These are phyloP conservation scores for Fistularia commersonii DNA, from an alignment of 2,797 vertebrate genomes.

Conservation along the genomic window DNA sequence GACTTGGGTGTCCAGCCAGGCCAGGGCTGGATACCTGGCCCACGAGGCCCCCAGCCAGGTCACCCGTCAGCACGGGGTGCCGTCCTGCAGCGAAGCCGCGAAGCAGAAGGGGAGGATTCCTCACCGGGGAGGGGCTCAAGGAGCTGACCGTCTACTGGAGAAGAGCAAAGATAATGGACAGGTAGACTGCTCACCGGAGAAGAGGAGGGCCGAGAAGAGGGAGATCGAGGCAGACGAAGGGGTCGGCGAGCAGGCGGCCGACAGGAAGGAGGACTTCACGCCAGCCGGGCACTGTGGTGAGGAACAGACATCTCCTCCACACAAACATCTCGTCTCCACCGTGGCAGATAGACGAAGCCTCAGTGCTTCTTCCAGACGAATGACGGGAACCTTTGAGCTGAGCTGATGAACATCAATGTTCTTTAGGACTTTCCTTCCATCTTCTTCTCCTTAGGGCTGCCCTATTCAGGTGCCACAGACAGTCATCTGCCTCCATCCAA, in stretches of 20 bases:
- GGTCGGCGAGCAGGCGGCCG: conserved; percentile 50
- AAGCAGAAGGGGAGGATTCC: conserved; percentile 55
- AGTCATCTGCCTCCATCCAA: too few species aligned
- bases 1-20: conserved; percentile 46
- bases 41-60: conserved; percentile 26
- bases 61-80: conserved; percentile 31
- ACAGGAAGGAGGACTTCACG: conserved; percentile 39
- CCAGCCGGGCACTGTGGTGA: conserved; percentile 55
- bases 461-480: too few species aligned
- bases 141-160: conserved; percentile 55
- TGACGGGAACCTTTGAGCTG: too few species aligned
- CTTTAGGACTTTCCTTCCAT: too few species aligned
- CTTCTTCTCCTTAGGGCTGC: too few species aligned
- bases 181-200: conserved; percentile 35
- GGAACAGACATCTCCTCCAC: conserved; percentile 6
- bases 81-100: conserved; percentile 23
- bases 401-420: too few species aligned
- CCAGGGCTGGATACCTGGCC: conserved; percentile 35
- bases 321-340: too few species aligned
- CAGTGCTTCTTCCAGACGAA: too few species aligned
- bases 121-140: conserved; percentile 61
- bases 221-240: conserved; percentile 72
- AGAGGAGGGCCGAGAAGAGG: conserved; percentile 52
- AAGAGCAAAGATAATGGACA: conserved; percentile 59
- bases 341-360: too few species aligned